Percentiles rank a stretch among this genome's conserved stretches.
phyloP scores from a whole-genome alignment of 2,888 invertebrate genomes.

The Gryllus longicercus region DNA sequence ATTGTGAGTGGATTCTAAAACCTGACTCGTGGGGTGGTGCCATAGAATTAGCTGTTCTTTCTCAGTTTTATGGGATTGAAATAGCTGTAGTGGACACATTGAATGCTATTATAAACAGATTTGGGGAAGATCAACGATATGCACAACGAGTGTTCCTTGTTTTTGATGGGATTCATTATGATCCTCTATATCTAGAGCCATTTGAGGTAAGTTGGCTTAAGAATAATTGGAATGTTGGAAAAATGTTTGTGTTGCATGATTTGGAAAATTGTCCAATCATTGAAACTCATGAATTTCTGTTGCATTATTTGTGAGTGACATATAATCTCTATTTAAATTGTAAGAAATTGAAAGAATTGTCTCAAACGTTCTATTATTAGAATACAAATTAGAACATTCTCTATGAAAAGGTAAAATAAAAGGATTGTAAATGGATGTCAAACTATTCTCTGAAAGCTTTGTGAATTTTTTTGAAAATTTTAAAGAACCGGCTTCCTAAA shows the following conservation, averaged over 20 bases:
- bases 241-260: neutral
- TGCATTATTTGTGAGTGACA: too few relatives aligned
- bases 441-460: too few relatives aligned
- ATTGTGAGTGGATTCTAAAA: constrained; percentile 86
- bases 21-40: constrained; percentile 94
- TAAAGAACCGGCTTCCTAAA: too few relatives aligned
- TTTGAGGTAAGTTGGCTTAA: constrained; percentile 58
- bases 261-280: too few relatives aligned
- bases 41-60: constrained; percentile 85
- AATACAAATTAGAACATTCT: too few relatives aligned
- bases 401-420: too few relatives aligned
- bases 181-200: constrained; percentile 85
- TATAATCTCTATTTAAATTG: too few relatives aligned
- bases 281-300: too few relatives aligned
- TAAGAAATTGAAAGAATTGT: too few relatives aligned
- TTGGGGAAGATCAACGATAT: constrained; percentile 89
- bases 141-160: constrained; percentile 78
- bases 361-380: too few relatives aligned
- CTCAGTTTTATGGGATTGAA: constrained; percentile 82
- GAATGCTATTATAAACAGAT: constrained; percentile 83
- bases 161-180: constrained; percentile 96
- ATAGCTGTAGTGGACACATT: constrained; percentile 92
- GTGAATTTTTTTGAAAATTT: too few relatives aligned
- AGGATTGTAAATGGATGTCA: too few relatives aligned
- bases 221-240: neutral